These are phyloP conservation scores for Dendrophyllia cribrosa DNA, from an alignment of 64 coral and sea anemone genomes.

Conservation along the genomic window DNA sequence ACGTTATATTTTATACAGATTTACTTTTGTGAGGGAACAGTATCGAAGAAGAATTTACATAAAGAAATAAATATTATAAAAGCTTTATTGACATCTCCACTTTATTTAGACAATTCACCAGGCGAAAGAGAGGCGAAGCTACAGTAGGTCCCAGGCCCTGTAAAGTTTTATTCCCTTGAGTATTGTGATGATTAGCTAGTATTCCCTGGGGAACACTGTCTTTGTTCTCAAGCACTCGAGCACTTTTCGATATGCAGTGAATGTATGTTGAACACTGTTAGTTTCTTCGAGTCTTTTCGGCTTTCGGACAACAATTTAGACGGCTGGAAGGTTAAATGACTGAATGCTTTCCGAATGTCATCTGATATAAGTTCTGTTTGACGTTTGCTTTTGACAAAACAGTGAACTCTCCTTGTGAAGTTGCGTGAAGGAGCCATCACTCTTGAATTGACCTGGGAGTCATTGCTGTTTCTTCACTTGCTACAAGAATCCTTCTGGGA, in stretches of 20 bases:
- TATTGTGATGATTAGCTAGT: constrained; percentile 26
- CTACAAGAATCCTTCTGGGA: background rate
- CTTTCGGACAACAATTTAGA: background rate
- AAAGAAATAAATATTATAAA: too few species aligned
- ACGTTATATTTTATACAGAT: too few species aligned
- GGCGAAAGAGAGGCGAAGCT: background rate
- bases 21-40: too few species aligned
- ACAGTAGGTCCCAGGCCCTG: background rate
- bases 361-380: background rate
- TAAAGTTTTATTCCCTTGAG: constrained; percentile 4
- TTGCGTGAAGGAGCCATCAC: background rate
- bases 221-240: constrained; percentile 18
- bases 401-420: background rate
- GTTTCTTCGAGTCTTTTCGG: background rate
- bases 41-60: too few species aligned
- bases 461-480: background rate
- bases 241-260: constrained; percentile 36
- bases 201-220: constrained; percentile 6
- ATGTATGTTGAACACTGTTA: background rate
- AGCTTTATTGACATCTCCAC: background rate
- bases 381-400: background rate
- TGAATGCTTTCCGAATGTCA: background rate
- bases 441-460: too few species aligned
- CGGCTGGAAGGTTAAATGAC: background rate
- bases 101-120: background rate